phyloP scores from a whole-genome alignment of 1,140 invertebrate species.

The Trypoxylus dichotomus region DNA sequence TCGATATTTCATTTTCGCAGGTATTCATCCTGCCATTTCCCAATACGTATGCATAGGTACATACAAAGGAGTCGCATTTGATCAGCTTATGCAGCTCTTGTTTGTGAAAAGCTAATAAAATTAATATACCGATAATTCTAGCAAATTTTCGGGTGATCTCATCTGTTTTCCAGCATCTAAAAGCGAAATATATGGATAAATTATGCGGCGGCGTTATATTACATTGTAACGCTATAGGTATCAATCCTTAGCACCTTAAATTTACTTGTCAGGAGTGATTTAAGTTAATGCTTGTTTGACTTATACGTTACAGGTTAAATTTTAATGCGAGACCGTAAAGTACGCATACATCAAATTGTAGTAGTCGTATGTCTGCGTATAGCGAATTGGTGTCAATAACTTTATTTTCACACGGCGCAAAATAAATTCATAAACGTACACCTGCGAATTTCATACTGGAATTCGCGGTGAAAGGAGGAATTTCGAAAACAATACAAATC shows the following conservation, averaged over 20 bases:
- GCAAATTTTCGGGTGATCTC: not conserved
- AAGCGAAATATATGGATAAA: not conserved
- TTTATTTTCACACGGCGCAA: no score
- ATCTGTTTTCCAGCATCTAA: not conserved
- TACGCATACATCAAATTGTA: not conserved
- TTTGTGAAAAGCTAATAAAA: no score
- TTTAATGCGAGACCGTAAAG: conserved; percentile 5
- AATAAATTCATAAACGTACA: not conserved
- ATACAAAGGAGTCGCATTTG: no score
- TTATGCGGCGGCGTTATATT: not conserved
- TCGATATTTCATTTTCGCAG: conserved; percentile 8
- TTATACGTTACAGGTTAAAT: not conserved
- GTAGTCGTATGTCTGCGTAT: not conserved
- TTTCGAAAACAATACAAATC: no score
- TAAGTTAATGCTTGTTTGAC: conserved; percentile 6
- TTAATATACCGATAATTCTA: no score
- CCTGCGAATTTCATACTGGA: not conserved
- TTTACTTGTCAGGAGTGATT: conserved; percentile 1
- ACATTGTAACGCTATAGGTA: not conserved
- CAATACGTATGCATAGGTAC: no score
- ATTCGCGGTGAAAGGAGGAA: no score
- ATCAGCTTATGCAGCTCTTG: no score
- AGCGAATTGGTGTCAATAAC: not conserved
- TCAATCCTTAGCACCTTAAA: conserved; percentile 8
- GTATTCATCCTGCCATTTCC: not conserved